These are phyloP conservation scores for Apodemus agrarius DNA, from an alignment of 2,797 vertebrate species.

Conservation along the genomic window DNA sequence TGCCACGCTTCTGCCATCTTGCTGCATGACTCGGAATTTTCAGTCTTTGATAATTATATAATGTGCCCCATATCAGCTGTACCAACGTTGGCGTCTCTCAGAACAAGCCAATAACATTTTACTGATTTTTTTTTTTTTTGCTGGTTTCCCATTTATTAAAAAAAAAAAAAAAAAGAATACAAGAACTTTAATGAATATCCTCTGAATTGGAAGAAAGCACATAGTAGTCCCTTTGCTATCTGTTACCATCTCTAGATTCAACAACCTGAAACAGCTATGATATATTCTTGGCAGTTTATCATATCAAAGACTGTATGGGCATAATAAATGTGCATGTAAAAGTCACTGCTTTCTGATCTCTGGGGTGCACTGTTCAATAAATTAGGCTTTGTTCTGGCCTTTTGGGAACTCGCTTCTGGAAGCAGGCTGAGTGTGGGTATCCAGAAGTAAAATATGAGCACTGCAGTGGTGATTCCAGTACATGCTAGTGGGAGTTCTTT, in stretches of 20 bases:
- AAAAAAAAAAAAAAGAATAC: conserved; percentile 28
- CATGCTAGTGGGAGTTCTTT: conserved; percentile 60
- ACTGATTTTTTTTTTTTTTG: conserved; percentile 65
- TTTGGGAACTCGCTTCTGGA: conserved; percentile 70
- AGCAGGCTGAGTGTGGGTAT: conserved; percentile 65
- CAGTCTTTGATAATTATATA: conserved; percentile 93
- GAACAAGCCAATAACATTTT: conserved; percentile 79
- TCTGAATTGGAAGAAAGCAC: conserved; percentile 83
- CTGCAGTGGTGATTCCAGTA: conserved; percentile 38
- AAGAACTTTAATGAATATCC: conserved; percentile 75
- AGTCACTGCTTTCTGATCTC: conserved; percentile 81
- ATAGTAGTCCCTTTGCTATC: conserved; percentile 53
- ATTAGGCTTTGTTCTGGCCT: conserved; percentile 69
- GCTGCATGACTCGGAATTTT: conserved; percentile 90
- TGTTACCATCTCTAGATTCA: conserved; percentile 71
- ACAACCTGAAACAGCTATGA: conserved; percentile 78
- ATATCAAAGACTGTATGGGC: conserved; percentile 89
- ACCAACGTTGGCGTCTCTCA: conserved; percentile 86
- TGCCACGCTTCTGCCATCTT: conserved; percentile 90
- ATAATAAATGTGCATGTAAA: conserved; percentile 86
- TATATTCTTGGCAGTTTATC: conserved; percentile 83
- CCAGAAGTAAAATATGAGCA: conserved; percentile 64
- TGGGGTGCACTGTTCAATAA: conserved; percentile 76
- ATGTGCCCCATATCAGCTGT: conserved; percentile 87
- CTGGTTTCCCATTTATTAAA: conserved; percentile 75